phyloP scores from a whole-genome alignment of 2,888 invertebrate species.

The Apodemia hepburni region DNA sequence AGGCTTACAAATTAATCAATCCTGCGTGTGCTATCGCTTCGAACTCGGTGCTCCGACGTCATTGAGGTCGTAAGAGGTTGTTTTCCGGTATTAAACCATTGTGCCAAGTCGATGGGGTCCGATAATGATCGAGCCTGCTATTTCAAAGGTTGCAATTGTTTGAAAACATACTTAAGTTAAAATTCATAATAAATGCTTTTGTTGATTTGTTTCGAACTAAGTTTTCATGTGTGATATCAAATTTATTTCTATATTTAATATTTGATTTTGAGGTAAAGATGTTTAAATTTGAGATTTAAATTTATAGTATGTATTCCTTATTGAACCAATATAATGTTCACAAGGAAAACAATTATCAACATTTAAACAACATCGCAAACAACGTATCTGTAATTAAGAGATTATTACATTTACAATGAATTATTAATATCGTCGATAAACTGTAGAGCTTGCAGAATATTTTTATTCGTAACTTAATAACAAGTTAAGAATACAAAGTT shows the following conservation, averaged over 20 bases:
- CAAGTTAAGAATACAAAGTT: neutral
- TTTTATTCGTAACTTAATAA: conserved; percentile 8
- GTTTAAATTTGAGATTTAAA: too few species aligned
- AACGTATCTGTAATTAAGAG: too few species aligned
- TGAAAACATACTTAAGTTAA: neutral
- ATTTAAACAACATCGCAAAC: too few species aligned
- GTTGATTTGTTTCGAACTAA: too few species aligned
- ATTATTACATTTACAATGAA: too few species aligned
- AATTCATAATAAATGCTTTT: neutral
- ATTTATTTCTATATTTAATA: neutral
- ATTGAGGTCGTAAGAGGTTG: conserved; percentile 48
- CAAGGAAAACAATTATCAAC: too few species aligned
- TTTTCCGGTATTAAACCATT: conserved; percentile 50
- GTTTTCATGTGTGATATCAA: too few species aligned
- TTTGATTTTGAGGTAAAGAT: neutral
- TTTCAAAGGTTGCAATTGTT: conserved; percentile 7
- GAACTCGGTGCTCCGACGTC: conserved; percentile 43
- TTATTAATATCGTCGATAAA: neutral
- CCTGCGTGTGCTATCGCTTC: conserved; percentile 58
- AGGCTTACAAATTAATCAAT: conserved; percentile 24
- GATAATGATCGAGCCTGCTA: conserved; percentile 47
- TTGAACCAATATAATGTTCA: too few species aligned
- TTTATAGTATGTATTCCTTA: too few species aligned
- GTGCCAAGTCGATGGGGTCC: conserved; percentile 54
- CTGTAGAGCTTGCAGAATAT: neutral